phyloP scores from a whole-genome alignment of 2,797 vertebrate species.

The Peromyscus attwateri region DNA sequence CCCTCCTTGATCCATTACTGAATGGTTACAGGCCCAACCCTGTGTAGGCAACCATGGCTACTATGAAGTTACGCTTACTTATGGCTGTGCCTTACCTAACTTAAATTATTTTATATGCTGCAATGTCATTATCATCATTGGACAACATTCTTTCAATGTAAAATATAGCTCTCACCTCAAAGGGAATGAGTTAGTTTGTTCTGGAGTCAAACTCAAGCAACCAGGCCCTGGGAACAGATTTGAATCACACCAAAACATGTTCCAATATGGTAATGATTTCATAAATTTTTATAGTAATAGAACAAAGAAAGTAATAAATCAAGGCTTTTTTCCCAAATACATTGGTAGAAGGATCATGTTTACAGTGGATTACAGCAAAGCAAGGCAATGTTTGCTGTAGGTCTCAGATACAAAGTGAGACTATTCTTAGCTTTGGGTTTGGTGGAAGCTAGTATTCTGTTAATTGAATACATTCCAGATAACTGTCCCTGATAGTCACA shows the following conservation, averaged over 20 bases:
- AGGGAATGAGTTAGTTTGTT: background rate
- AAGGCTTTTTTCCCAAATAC: background rate
- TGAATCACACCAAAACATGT: background rate
- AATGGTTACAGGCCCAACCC: background rate
- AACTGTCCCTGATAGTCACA: background rate
- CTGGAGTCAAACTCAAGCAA: background rate
- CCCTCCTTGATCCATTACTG: background rate
- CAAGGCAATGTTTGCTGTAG: background rate
- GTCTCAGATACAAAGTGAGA: background rate
- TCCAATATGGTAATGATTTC: background rate
- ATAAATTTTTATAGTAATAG: background rate
- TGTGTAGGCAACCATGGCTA: background rate
- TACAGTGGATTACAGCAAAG: background rate
- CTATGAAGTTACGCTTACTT: background rate
- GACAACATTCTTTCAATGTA: background rate
- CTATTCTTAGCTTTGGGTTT: background rate
- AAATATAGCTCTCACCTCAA: background rate
- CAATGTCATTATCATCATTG: background rate
- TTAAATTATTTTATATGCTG: slow-evolving; percentile 60
- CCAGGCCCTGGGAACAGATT: background rate
- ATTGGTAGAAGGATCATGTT: background rate
- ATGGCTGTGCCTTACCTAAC: background rate
- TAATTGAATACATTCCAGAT: background rate
- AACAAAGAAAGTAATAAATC: background rate
- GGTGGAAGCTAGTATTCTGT: background rate